Percentiles rank a stretch among this genome's conserved stretches.
Conservation (phyloP, 2,888 invertebrate species). For the Lasius fuliginosus region DNA sequence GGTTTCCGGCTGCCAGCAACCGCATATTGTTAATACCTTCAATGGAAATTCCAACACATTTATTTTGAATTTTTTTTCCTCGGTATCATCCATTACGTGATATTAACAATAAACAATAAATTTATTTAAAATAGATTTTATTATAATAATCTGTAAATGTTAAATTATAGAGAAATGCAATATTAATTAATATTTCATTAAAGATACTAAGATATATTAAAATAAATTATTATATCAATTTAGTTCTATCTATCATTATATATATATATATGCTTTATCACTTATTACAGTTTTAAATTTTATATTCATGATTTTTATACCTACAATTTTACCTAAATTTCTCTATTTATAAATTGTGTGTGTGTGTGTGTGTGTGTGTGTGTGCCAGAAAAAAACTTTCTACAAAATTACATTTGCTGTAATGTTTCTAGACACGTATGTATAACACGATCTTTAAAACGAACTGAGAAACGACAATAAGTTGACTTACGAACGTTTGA, state of each 20-base stretch:
- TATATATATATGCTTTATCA: not conserved
- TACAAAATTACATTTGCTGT: not conserved
- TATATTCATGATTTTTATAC: not conserved
- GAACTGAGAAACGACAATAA: not conserved
- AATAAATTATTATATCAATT: not conserved
- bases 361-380: too few relatives aligned
- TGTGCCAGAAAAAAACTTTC: not conserved
- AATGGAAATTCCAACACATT: slow-evolving; percentile 55
- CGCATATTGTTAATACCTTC: slow-evolving; percentile 35
- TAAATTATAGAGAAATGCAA: not conserved
- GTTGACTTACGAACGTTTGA: not conserved
- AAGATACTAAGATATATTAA: not conserved
- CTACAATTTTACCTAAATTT: not conserved
- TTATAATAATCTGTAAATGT: not conserved
- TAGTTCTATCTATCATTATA: not conserved
- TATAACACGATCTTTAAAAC: not conserved
- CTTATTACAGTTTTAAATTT: not conserved
- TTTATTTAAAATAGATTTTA: not conserved
- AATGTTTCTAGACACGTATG: not conserved
- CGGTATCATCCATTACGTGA: too few relatives aligned
- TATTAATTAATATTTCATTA: not conserved
- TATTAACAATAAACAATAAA: too few relatives aligned
- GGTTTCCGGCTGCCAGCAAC: slow-evolving; percentile 60
- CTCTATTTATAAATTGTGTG: not conserved
- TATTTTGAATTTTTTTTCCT: slow-evolving; percentile 10